A percentile compares a stretch with the other conserved stretches of the same genome.
Conservation (phyloP, 1,140 invertebrate species). For the Phocides pigmalion region DNA sequence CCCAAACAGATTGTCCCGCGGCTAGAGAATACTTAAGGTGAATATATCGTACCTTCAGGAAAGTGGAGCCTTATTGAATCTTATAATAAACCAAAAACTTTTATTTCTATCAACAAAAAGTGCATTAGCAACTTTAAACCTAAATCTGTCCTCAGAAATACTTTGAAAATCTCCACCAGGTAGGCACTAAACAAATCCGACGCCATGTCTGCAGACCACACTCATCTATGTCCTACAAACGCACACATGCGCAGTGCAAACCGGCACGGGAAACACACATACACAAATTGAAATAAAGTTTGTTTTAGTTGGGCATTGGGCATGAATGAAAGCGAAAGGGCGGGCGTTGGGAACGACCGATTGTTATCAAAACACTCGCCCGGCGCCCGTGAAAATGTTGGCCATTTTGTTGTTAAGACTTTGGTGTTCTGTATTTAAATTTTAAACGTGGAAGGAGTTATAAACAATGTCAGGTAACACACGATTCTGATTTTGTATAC, state of each 20-base stretch:
- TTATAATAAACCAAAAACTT: no score
- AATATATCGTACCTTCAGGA: no score
- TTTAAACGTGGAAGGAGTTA: neutral
- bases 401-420: conserved; percentile 7
- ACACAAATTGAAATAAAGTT: conserved; percentile 81
- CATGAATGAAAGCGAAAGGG: conserved; percentile 81
- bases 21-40: no score
- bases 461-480: no score
- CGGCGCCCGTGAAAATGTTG: conserved; percentile 25
- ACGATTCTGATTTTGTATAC: no score
- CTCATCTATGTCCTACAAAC: conserved; percentile 54
- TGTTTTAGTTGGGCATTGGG: conserved; percentile 80
- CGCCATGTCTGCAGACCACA: conserved; percentile 1
- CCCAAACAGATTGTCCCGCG: no score
- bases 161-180: neutral
- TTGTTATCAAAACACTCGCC: conserved; percentile 64
- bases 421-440: neutral
- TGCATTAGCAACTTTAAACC: no score
- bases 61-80: no score
- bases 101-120: no score
- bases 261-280: conserved; percentile 64
- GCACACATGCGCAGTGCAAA: conserved; percentile 67
- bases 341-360: conserved; percentile 56
- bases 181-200: conserved; percentile 25
- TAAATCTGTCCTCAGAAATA: neutral